Percentiles rank a stretch among this genome's conserved stretches.
Evolutionary conservation across 2,888 invertebrate species (phyloP).

Genomic region (Xestobium rufovillosum): DNA sequence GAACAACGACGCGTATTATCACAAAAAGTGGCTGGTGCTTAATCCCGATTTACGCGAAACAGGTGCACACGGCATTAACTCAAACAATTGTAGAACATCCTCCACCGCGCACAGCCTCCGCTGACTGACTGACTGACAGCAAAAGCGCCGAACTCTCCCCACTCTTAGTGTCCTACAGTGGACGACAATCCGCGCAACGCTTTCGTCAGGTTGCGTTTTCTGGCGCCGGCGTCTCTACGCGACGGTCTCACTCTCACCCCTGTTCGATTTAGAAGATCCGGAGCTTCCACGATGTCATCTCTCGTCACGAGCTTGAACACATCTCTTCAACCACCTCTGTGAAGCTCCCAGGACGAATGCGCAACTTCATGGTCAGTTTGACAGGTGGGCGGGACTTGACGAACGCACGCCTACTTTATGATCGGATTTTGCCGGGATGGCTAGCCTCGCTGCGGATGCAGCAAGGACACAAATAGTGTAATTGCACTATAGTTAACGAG

Average conservation of each 20-base stretch:
- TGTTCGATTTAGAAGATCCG: conserved; percentile 11
- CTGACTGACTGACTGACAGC: conserved; percentile 46
- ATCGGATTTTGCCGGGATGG: conserved; percentile 31
- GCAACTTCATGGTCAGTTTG: conserved; percentile 42
- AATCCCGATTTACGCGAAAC: too few species aligned
- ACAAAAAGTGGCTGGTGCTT: too few species aligned
- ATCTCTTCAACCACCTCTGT: conserved; percentile 26
- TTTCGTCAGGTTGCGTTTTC: conserved; percentile 38
- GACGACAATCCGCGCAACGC: conserved; percentile 36
- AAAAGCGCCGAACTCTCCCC: conserved; percentile 39
- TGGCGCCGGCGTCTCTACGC: conserved; percentile 40
- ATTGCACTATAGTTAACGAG: conserved; percentile 32
- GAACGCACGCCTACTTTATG: conserved; percentile 35
- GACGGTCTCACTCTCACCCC: conserved; percentile 24
- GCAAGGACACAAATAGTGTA: conserved; percentile 26
- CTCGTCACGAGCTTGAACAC: conserved; percentile 41
- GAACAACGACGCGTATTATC: too few species aligned
- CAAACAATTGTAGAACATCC: conserved; percentile 33
- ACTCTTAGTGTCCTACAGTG: conserved; percentile 29
- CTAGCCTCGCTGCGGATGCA: conserved; percentile 37
- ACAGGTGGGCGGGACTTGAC: conserved; percentile 38
- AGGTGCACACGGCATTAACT: too few species aligned
- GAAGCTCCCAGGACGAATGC: conserved; percentile 32
- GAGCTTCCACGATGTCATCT: conserved; percentile 39
- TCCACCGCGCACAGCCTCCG: conserved; percentile 38